Percentiles rank a stretch among this genome's conserved stretches.
phyloP scores from a whole-genome alignment of 2,797 vertebrate genomes.

The Phataginus tetradactyla region DNA sequence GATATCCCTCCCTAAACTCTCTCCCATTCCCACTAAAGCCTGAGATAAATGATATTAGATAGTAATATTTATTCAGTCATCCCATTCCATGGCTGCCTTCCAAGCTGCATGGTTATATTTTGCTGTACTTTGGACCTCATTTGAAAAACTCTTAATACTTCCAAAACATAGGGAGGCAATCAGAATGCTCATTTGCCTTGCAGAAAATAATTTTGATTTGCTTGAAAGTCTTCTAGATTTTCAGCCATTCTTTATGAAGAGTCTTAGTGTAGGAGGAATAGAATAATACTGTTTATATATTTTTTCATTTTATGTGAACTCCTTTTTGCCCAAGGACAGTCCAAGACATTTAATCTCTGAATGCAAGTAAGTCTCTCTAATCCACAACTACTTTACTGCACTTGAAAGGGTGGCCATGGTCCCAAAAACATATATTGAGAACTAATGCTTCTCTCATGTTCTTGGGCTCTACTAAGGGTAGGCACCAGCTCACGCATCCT shows the following conservation, averaged over 20 bases:
- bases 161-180: slow-evolving; percentile 62
- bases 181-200: slow-evolving; percentile 49
- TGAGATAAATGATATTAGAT: slow-evolving; percentile 54
- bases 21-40: slow-evolving; percentile 39
- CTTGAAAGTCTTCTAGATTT: slow-evolving; percentile 21
- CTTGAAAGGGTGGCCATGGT: neutral
- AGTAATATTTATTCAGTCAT: slow-evolving; percentile 66
- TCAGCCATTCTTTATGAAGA: slow-evolving; percentile 41
- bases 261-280: neutral
- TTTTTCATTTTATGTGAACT: slow-evolving; percentile 24
- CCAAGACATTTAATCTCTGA: slow-evolving; percentile 41
- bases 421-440: neutral
- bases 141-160: slow-evolving; percentile 70
- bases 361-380: slow-evolving; percentile 37
- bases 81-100: slow-evolving; percentile 61
- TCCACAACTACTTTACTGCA: neutral
- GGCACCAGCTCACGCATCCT: neutral
- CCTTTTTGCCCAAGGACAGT: neutral
- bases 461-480: neutral
- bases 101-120: slow-evolving; percentile 64
- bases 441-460: neutral
- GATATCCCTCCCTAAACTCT: slow-evolving; percentile 49
- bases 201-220: slow-evolving; percentile 66
- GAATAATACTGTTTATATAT: neutral
- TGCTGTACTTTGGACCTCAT: slow-evolving; percentile 59